Percentiles rank a stretch among this genome's conserved stretches.
Conservation (phyloP, 2,113 vertebrate genomes). For the Anthoscopus minutus region DNA sequence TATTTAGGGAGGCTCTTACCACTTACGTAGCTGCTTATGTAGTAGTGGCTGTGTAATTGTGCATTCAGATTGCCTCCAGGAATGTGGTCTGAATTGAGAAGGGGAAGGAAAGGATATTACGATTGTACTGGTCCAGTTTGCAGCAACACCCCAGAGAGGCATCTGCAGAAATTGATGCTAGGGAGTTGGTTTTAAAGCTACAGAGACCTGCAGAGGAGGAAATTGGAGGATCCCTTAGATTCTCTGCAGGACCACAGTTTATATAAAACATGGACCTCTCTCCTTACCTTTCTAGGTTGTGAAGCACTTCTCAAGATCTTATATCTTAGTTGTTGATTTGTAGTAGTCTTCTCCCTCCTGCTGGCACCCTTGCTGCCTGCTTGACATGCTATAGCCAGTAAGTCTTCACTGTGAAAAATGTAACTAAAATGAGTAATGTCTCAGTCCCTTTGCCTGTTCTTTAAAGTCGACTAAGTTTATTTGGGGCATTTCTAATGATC, state of each 20-base stretch:
- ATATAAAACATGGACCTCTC: neutral
- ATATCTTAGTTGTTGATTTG: neutral
- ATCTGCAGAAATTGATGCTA: neutral
- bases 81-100: neutral
- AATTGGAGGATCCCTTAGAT: accelerated
- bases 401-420: neutral
- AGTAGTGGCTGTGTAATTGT: neutral
- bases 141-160: neutral
- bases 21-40: neutral
- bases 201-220: neutral
- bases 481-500: neutral
- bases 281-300: neutral
- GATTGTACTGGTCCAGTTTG: neutral
- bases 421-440: neutral
- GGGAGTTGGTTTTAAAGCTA: neutral
- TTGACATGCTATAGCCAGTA: neutral
- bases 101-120: neutral
- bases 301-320: neutral
- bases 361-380: neutral
- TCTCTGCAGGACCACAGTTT: neutral
- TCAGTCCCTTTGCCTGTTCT: neutral
- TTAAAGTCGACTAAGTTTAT: neutral
- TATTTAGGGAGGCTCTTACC: neutral
- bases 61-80: neutral
- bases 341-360: neutral